Evolutionary conservation across 1,140 invertebrate genomes (phyloP), one percentile per base, ranked within the genome.

Genomic region (Harlomillsia oculata): DNA sequence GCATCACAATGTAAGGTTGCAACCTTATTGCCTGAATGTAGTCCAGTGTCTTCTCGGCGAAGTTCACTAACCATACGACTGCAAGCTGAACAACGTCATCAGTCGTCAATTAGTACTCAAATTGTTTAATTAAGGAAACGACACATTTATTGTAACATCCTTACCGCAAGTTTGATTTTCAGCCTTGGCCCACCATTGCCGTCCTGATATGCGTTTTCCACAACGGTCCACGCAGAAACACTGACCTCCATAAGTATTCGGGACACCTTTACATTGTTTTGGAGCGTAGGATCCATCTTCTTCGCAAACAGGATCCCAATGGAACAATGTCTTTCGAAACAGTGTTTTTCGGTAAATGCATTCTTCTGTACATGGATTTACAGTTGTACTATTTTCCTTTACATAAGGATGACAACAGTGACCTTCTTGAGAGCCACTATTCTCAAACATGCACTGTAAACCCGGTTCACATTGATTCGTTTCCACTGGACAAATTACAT

Each of bases 21-120:
- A 3, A 60, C 67, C 2, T 68, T 30, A 3, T 13, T 66, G n/a
- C n/a, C n/a, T n/a, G n/a, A n/a, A n/a, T n/a, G n/a, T n/a, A n/a
- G n/a, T 16, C 71, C 72, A 1, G 54, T 21, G 3, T 63, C 67
- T 59, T 9, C 13, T 5, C 45, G 30, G 13, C 75, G 70, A 51
- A 78, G 52, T 59, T 80, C 75, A 6, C 71, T 68, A 58, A 76
- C 72, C 51, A 67, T 71, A 25, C 77, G 66, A 58, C 79, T 80
- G 62, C 79, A 81, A 16, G 76, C 78, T 79, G 67, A 43, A 64
- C n/a, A 52, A 61, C 2, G 11, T 13, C 13, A 34, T 16, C 18
- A 40, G 3, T 23, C 9, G 1, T 2, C 16, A 28, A 37, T 39
- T 37, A 16, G 3, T 41, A 41, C 11, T 41, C 29, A 41, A 13